A percentile compares a stretch with the other conserved stretches of the same genome.
phyloP scores from a whole-genome alignment of 2,113 vertebrate genomes.

The Xenopus laevis region DNA sequence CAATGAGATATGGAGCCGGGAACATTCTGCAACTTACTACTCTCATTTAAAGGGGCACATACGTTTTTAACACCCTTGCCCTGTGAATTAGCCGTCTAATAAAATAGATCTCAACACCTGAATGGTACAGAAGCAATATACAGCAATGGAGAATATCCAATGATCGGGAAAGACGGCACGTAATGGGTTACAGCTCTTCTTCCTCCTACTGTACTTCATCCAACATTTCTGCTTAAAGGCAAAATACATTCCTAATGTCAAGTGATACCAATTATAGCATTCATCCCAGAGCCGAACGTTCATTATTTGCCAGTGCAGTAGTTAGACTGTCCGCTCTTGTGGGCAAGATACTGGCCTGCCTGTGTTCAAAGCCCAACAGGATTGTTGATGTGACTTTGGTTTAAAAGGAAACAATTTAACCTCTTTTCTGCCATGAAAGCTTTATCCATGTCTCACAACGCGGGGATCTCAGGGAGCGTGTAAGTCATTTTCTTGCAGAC shows the following conservation, averaged over 20 bases:
- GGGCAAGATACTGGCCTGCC: not conserved
- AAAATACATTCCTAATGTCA: not conserved
- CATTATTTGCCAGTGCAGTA: not conserved
- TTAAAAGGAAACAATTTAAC: constrained; percentile 10
- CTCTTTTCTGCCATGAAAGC: constrained; percentile 5
- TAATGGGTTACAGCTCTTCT: not conserved
- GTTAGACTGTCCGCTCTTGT: not conserved
- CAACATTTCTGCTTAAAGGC: not conserved
- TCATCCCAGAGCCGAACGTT: not conserved
- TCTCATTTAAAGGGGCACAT: no score
- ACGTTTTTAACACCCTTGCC: no score
- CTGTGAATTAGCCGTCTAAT: no score
- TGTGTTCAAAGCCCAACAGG: not conserved
- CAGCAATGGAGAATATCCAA: no score
- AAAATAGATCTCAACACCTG: no score
- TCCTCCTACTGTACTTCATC: no score
- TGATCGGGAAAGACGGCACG: not conserved
- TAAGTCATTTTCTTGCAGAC: constrained; percentile 35
- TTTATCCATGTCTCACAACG: constrained; percentile 26
- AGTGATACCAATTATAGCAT: not conserved
- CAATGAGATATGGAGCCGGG: no score
- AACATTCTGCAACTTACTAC: no score
- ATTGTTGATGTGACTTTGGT: not conserved
- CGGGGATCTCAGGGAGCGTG: constrained; percentile 4
- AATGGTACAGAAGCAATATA: no score